Evolutionary conservation across 2,888 invertebrate species (phyloP).

Genomic region (Acanthopleura granulata): DNA sequence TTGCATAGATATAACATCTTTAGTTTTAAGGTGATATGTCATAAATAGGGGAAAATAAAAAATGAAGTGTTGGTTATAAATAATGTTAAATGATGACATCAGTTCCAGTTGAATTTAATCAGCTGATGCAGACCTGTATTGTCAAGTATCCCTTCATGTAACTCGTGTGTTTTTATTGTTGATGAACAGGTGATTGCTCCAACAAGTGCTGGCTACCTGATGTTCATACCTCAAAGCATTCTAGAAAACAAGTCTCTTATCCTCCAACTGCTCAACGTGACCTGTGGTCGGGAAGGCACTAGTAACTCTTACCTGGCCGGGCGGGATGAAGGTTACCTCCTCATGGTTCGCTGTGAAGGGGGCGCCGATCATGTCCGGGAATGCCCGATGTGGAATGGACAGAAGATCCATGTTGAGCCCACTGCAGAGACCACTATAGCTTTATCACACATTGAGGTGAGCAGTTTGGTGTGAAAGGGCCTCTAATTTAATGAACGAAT

Average conservation of each 20-base stretch:
- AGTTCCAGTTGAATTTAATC: too few species aligned
- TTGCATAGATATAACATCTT: too few species aligned
- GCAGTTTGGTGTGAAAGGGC: not conserved
- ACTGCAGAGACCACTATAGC: conserved; percentile 72
- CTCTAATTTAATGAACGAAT: too few species aligned
- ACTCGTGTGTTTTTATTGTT: too few species aligned
- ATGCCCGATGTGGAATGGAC: conserved; percentile 65
- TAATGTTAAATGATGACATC: too few species aligned
- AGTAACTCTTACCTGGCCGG: conserved; percentile 28
- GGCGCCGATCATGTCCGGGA: conserved; percentile 40
- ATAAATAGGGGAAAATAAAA: too few species aligned
- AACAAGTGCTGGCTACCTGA: conserved; percentile 66
- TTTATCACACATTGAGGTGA: conserved; percentile 70
- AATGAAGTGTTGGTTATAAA: too few species aligned
- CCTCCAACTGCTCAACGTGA: conserved; percentile 70
- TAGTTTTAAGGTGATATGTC: too few species aligned
- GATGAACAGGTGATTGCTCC: conserved; percentile 62
- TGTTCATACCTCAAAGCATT: conserved; percentile 70
- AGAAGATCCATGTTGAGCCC: conserved; percentile 67
- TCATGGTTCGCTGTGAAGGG: conserved; percentile 64
- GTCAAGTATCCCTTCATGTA: too few species aligned
- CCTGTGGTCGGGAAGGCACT: conserved; percentile 68
- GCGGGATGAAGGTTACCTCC: conserved; percentile 62
- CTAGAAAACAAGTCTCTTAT: conserved; percentile 64
- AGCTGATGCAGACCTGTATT: too few species aligned